Base-by-base conservation (phyloP, 2,797 vertebrate genomes). In the Sebastes minor region DNA sequence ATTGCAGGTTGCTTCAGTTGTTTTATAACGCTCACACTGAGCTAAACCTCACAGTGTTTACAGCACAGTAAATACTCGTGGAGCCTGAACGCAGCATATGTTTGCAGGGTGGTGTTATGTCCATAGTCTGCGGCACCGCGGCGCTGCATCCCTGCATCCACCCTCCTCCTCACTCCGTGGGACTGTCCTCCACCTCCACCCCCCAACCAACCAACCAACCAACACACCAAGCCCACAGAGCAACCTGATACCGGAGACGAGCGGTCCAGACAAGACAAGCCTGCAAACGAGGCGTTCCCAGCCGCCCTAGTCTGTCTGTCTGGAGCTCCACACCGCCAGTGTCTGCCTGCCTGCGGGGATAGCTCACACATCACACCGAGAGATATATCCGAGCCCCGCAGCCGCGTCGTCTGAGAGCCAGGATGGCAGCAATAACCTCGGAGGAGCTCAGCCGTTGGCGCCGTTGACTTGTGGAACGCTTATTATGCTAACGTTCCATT, bases 251-350 rank as follows among this genome's bases (percentile, higher is more conserved):
- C 90, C 89, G 88, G 92, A 93, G 92, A 91, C 93, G 80, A 92
- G 88, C 81, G 90, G 90, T 93, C 92, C 93, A 94, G 94, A 94
- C 94, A 79, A 94, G 89, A 94, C 94, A 79, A 94, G 89, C 89
- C 91, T 86, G 90, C 88, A 86, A 93, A 92, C 88, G 91, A 93
- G 92, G 94, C 94, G 94, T 94, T 95, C 90, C 93, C 93, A 88
- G 90, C 92, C 92, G 88, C 91, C 89, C 87, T 56, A 38, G 83
- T 64, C 89, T 86, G 91, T 80, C 89, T 85, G 88, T 83, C 90
- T 89, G 83, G 77, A 87, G 84, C 82, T 83, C 59, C 83, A 46
- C 32, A 46, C 63, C 78, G 70, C 78, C 82, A 81, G 82, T 80
- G 85, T 75, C 75, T 55, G 85, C 88, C 82, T 77, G 35, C 35